These are phyloP conservation scores for Drosophila kohkoa DNA, from an alignment of 1,140 invertebrate species.

Conservation along the genomic window DNA sequence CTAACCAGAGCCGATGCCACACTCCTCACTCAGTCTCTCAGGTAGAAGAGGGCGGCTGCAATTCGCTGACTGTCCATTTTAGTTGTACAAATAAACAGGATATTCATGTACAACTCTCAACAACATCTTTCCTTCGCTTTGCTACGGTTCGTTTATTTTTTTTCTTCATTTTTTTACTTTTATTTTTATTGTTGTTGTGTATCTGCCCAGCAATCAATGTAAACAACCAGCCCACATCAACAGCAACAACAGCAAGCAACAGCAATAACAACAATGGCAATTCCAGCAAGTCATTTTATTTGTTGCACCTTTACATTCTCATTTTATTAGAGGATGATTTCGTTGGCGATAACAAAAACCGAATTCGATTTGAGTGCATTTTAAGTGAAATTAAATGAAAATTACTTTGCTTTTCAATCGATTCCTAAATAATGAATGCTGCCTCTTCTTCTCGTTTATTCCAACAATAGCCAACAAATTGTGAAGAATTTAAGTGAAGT, in stretches of 20 bases:
- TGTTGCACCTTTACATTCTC: slow-evolving; percentile 53
- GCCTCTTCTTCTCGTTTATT: not conserved
- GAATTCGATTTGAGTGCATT: slow-evolving; percentile 66
- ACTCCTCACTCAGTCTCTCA: not conserved
- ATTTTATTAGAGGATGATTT: slow-evolving; percentile 59
- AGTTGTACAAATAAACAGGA: slow-evolving; percentile 51
- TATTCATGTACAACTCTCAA: slow-evolving; percentile 42
- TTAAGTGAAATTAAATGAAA: slow-evolving; percentile 70
- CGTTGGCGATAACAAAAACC: slow-evolving; percentile 50
- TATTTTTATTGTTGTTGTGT: slow-evolving; percentile 5
- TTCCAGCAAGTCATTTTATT: slow-evolving; percentile 64
- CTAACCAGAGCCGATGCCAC: slow-evolving; percentile 37
- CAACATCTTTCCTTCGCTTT: slow-evolving; percentile 10
- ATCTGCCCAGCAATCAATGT: slow-evolving; percentile 54
- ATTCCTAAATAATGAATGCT: slow-evolving; percentile 9
- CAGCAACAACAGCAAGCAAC: slow-evolving; percentile 38
- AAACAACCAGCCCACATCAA: slow-evolving; percentile 50
- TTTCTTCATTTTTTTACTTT: not conserved
- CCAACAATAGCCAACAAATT: slow-evolving; percentile 1
- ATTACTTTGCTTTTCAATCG: slow-evolving; percentile 48
- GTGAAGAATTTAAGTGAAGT: not conserved
- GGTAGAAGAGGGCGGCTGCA: slow-evolving; percentile 11
- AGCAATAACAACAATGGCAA: slow-evolving; percentile 33
- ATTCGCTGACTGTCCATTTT: slow-evolving; percentile 38
- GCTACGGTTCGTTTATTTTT: not conserved